Evolutionary conservation across 2,113 vertebrate genomes (phyloP).

Genomic region (Patagioenas fasciata): DNA sequence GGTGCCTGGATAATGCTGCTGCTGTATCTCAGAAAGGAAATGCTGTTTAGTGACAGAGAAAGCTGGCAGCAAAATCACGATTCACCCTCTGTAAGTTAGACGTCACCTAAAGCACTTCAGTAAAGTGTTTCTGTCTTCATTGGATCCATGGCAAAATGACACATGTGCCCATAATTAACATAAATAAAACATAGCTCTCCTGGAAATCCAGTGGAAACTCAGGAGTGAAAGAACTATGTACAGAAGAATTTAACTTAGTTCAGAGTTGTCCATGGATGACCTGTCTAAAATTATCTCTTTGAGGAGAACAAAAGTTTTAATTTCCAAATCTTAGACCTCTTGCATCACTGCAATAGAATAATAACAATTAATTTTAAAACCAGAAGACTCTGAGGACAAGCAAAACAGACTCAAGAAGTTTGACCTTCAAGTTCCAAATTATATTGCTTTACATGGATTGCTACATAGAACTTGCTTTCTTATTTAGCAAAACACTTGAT

Average conservation of each 20-base stretch:
- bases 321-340: not conserved
- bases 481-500: not conserved
- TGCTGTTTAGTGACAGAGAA: not conserved
- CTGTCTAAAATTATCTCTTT: not conserved
- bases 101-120: not conserved
- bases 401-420: not conserved
- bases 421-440: not conserved
- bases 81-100: not conserved
- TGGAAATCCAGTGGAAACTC: not conserved
- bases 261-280: accelerated
- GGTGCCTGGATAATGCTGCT: not conserved
- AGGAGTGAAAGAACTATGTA: not conserved
- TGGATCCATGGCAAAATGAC: not conserved
- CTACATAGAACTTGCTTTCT: not conserved
- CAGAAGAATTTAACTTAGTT: not conserved
- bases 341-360: not conserved
- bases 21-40: not conserved
- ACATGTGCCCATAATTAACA: not conserved
- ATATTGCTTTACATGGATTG: not conserved
- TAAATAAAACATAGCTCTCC: not conserved
- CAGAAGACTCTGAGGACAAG: not conserved
- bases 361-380: not conserved
- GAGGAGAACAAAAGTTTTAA: not conserved
- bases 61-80: not conserved
- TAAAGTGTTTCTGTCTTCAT: not conserved